Conservation (phyloP, 92 coral and sea anemone species). For the Paragorgia papillata region DNA sequence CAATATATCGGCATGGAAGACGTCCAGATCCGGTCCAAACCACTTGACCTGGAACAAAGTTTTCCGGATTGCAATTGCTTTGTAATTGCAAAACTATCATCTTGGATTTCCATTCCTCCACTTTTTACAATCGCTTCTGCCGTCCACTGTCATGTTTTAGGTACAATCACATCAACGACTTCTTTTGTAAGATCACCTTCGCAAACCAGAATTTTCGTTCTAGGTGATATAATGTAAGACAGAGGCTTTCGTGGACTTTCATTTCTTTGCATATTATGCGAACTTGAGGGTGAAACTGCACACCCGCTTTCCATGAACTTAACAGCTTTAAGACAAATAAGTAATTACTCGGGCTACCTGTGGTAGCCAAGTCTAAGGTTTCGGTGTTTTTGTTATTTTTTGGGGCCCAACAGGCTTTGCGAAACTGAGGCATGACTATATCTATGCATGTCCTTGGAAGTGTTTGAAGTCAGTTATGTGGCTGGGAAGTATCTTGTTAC, state of each 20-base stretch:
- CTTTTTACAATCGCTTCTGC: slow-evolving; percentile 48
- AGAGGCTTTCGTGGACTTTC: not conserved
- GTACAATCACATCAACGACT: slow-evolving; percentile 73
- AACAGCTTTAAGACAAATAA: too few relatives aligned
- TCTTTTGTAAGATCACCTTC: slow-evolving; percentile 67
- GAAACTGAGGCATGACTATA: too few relatives aligned
- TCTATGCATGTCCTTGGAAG: too few relatives aligned
- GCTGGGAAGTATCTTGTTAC: too few relatives aligned
- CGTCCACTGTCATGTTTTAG: slow-evolving; percentile 50
- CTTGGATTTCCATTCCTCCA: slow-evolving; percentile 66
- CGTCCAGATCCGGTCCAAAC: slow-evolving; percentile 27
- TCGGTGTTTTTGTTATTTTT: too few relatives aligned
- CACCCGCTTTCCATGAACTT: not conserved
- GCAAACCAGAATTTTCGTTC: slow-evolving; percentile 31
- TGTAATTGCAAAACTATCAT: slow-evolving; percentile 40
- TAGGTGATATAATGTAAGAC: not conserved
- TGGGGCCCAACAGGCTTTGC: too few relatives aligned
- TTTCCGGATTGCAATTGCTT: not conserved
- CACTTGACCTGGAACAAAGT: slow-evolving; percentile 26
- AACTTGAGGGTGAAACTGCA: not conserved
- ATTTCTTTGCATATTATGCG: not conserved
- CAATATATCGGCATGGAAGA: too few relatives aligned
- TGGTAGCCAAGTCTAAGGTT: too few relatives aligned
- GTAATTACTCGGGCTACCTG: too few relatives aligned
- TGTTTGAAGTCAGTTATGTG: too few relatives aligned